Base-by-base conservation (phyloP, 2,888 invertebrate genomes). In the Rhaphigaster nebulosa region DNA sequence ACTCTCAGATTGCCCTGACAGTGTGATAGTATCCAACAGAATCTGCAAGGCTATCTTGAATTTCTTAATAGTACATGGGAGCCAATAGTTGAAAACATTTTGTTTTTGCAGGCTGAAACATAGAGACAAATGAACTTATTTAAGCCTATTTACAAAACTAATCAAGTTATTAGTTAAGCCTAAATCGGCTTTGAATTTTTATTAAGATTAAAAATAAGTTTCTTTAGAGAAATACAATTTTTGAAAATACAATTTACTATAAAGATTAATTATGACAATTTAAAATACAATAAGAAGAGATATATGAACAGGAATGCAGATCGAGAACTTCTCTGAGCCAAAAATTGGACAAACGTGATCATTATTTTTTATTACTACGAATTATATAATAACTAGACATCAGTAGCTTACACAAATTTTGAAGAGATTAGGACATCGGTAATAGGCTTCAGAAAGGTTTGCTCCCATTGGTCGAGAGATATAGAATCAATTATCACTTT, bases 41-140 rank as follows among this genome's bases (percentile, higher is more conserved):
- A 90, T 87, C 54, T 91, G 90, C 34, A 92, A 56, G 13, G 91
- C 87, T 50, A 88, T 84, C 45, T 91, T 91, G 93, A 94, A 95
- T 92, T 93, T 94, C 92, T 95, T 95, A 1, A 95, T 92, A 52
- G 95, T 95, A 76, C 93, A 93, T 89, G 94, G 92, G 92, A 94
- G 94, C 95, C 95, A 95, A 92, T 95, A 95, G 92, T 95, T 95
- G 90, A 93, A 93, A 87, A 95, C 94, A 92, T 95, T 94, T 92
- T 94, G 94, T 92, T 94, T 94, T 87, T 93, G 92, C 41, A 93
- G 90, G 93, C 94, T 92, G 91, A 38, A 87, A 70, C 29, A 45
- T 12, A 38, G 1, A 54, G 20, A 6, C 3, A 38, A 76, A 38
- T 20, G 15, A 84, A 84, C n/a, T 50, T n/a, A 41, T 84, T 26